Evolutionary conservation across 2,888 invertebrate species (phyloP), one percentile per base, ranked within the genome.

Genomic region (Lasioglossum zephyrum): DNA sequence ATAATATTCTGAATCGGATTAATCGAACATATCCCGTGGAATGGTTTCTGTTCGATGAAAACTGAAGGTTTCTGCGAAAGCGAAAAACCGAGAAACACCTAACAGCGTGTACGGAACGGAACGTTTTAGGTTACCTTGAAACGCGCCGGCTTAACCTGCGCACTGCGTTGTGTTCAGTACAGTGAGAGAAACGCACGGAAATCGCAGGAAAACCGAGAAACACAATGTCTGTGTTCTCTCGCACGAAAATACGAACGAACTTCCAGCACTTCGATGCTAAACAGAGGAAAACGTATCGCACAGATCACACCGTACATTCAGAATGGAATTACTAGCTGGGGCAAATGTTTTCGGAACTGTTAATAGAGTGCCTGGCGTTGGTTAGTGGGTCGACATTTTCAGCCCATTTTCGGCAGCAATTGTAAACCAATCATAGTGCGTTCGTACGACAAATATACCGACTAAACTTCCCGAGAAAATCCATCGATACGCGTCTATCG

Each of bases 51-150:
- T 22, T 44, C 36, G 5, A 49, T 69, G 6, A 11, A 39, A 49
- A 11, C 9, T 2, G 11, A 44, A 69, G 18, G 57, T 73, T 70
- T 44, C 73, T 36, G 18, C n/a, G 60, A 70, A 72, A 49, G 44
- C 16, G 63, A 41, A 60, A n/a, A 77, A 77, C 47, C 73, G 84
- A 73, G 84, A 73, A 73, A 85, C 79, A 74, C 74, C 80, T 72
- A 82, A 79, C 85, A 88, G 87, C 88, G 87, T 82, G 91, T 81
- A 84, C 79, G 77, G 85, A 73, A 87, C 82, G 39, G 86, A 89
- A 90, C 91, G 93, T 94, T 94, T 91, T 93, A 94, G 94, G 94
- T 94, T 94, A 94, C 94, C 94, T 94, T 93, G 90, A 93, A 93
- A 92, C 94, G 94, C 94, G 94, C 94, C 94, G 94, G 94, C 92